Conservation (phyloP, 1,140 invertebrate genomes). For the Rhysida immarginata region DNA sequence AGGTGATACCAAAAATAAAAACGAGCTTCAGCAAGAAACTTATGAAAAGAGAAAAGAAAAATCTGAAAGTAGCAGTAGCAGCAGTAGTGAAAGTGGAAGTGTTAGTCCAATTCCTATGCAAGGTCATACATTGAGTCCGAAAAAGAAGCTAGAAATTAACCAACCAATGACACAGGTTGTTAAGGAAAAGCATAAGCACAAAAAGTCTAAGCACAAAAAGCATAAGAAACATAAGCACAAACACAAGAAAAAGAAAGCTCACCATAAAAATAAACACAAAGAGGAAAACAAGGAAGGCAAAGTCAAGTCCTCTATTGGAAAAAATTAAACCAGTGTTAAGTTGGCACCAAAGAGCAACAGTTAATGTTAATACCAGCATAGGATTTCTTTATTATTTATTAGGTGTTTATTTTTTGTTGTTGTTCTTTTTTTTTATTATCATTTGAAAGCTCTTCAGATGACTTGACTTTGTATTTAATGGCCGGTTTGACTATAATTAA, state of each 20-base stretch:
- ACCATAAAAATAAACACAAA: not conserved
- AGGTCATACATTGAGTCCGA: no score
- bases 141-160: not conserved
- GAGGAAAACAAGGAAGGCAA: not conserved
- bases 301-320: not conserved
- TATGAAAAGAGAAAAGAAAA: not conserved
- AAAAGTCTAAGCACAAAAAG: constrained; percentile 11
- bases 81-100: not conserved
- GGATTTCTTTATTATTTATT: no score
- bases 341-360: no score
- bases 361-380: no score
- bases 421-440: no score
- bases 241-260: constrained; percentile 11
- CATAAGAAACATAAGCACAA: constrained; percentile 13
- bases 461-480: no score
- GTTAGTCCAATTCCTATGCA: not conserved
- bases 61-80: not conserved
- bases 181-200: constrained; percentile 4
- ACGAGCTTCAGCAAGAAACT: no score
- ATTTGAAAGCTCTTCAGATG: no score
- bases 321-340: no score
- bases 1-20: no score
- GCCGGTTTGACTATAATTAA: no score
- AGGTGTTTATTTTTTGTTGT: no score
- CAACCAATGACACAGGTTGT: not conserved